A percentile compares a stretch with the other conserved stretches of the same genome.
These are phyloP conservation scores for Gasteruption jaculator DNA, from an alignment of 2,888 invertebrate species.

Conservation along the genomic window DNA sequence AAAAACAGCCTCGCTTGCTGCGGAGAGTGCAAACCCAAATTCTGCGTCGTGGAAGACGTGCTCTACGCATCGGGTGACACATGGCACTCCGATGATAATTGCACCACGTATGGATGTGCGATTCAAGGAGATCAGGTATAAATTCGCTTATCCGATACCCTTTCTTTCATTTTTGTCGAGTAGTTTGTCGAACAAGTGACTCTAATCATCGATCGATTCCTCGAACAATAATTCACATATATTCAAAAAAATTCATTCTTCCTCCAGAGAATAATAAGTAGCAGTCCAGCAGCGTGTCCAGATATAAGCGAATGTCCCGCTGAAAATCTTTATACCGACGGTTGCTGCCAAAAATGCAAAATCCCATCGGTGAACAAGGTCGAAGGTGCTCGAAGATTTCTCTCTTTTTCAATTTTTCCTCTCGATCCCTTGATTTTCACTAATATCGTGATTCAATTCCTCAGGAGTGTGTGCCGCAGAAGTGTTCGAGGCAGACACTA, in stretches of 20 bases:
- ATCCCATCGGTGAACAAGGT: slow-evolving; percentile 5
- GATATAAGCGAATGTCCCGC: slow-evolving; percentile 60
- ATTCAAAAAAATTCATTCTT: slow-evolving; percentile 7
- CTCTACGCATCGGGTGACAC: slow-evolving; percentile 54
- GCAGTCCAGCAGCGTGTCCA: slow-evolving; percentile 57
- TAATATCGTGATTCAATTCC: no score
- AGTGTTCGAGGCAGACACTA: slow-evolving; percentile 54
- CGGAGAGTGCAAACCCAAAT: slow-evolving; percentile 60
- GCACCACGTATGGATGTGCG: slow-evolving; percentile 60
- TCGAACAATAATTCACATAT: slow-evolving; percentile 15
- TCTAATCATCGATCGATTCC: background rate
- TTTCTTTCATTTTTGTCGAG: background rate
- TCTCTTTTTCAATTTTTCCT: no score
- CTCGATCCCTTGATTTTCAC: background rate
- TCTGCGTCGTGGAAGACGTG: slow-evolving; percentile 56
- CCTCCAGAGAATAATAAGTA: slow-evolving; percentile 24
- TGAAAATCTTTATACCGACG: slow-evolving; percentile 57
- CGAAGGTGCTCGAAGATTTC: no score
- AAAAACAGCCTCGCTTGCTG: slow-evolving; percentile 61
- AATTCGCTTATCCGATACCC: background rate
- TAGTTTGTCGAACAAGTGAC: background rate
- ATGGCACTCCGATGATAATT: slow-evolving; percentile 64
- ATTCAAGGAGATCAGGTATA: slow-evolving; percentile 27
- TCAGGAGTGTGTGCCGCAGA: slow-evolving; percentile 54
- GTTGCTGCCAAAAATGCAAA: slow-evolving; percentile 68